Percentiles rank a stretch among this genome's conserved stretches.
Evolutionary conservation across 2,888 invertebrate genomes (phyloP).

Genomic region (Gonocerus acuteangulatus): DNA sequence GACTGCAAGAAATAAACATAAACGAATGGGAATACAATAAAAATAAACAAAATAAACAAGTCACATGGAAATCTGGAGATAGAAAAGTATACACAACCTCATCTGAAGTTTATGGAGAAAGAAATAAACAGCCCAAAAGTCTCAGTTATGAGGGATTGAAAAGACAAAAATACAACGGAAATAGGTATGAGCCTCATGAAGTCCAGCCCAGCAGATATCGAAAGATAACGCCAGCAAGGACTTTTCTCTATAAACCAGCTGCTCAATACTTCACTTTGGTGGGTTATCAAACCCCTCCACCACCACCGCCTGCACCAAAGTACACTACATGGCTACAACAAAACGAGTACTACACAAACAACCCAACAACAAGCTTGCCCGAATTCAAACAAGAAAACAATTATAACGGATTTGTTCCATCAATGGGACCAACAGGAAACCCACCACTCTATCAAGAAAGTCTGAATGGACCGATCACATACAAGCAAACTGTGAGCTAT

Average conservation of each 20-base stretch:
- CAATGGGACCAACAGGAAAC: conserved; percentile 40
- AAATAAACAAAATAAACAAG: conserved; percentile 7
- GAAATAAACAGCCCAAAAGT: not conserved
- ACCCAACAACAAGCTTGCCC: not conserved
- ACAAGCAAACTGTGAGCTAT: conserved; percentile 3
- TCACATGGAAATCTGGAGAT: conserved; percentile 10
- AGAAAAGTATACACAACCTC: not conserved
- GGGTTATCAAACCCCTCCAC: conserved; percentile 7
- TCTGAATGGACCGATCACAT: not conserved
- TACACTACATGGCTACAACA: conserved; percentile 1
- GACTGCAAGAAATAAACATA: conserved; percentile 36
- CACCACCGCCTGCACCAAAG: not conserved
- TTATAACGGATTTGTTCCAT: conserved; percentile 37
- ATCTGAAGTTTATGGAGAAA: not conserved
- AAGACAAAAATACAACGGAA: not conserved
- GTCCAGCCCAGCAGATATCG: not conserved
- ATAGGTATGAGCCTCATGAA: not conserved
- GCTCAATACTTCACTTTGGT: conserved; percentile 7
- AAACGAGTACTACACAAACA: not conserved
- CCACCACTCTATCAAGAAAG: not conserved
- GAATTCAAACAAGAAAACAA: conserved; percentile 19
- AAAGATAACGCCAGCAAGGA: not conserved
- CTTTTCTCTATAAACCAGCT: not conserved
- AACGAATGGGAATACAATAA: not conserved
- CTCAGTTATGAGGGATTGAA: not conserved